A percentile compares a stretch with the other conserved stretches of the same genome.
phyloP scores from a whole-genome alignment of 2,113 vertebrate genomes.

The Austrofundulus limnaeus region DNA sequence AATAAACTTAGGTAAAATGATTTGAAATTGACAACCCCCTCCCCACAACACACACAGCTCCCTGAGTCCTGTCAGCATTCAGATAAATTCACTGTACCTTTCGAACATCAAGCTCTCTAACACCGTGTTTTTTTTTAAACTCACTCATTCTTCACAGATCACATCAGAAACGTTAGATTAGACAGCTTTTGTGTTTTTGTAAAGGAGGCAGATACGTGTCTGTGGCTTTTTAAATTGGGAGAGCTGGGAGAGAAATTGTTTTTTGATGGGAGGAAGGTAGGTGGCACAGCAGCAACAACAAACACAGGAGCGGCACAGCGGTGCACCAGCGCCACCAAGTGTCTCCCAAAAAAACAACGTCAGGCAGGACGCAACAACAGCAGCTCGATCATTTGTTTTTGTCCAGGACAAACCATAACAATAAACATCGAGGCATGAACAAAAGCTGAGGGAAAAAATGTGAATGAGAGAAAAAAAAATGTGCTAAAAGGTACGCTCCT shows the following conservation, averaged over 20 bases:
- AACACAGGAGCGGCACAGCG: background rate
- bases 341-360: conserved; percentile 35
- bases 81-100: conserved; percentile 15
- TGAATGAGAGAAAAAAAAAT: no score
- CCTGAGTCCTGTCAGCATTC: conserved; percentile 3
- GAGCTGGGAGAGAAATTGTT: conserved; percentile 48
- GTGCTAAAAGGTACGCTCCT: no score
- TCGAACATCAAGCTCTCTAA: conserved; percentile 12
- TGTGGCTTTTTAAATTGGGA: conserved; percentile 45
- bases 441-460: rapidly evolving
- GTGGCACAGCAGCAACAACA: conserved; percentile 42
- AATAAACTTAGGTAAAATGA: no score
- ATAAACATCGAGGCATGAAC: background rate
- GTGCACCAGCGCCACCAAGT: conserved; percentile 71
- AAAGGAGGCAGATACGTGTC: conserved; percentile 52
- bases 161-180: conserved; percentile 34
- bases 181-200: conserved; percentile 28
- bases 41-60: background rate
- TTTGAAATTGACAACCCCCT: no score
- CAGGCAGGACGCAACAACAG: conserved; percentile 6
- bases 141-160: conserved; percentile 27
- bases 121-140: conserved; percentile 7
- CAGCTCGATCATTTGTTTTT: no score
- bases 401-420: rapidly evolving
- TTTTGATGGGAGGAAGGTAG: conserved; percentile 51